Percentiles rank a stretch among this genome's conserved stretches.
Evolutionary conservation across 2,797 vertebrate species (phyloP).

Genomic region (Sebastes iracundus): DNA sequence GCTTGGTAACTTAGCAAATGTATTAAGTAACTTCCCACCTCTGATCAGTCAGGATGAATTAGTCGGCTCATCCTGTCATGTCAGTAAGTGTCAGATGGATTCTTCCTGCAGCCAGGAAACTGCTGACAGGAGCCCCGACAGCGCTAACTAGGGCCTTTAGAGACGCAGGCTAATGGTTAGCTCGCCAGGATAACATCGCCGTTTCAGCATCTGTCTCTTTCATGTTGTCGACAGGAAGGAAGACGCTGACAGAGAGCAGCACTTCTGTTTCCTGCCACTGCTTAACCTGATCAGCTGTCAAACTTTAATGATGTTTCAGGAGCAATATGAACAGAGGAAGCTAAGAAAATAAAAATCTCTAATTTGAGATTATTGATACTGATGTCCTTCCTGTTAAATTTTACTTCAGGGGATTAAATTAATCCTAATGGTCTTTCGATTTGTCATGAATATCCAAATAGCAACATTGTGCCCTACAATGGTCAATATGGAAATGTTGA

Average conservation of each 20-base stretch:
- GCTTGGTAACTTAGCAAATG: neutral
- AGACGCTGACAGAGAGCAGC: conserved; percentile 26
- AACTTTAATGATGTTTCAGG: neutral
- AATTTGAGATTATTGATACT: neutral
- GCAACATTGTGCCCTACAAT: neutral
- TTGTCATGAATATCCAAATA: conserved; percentile 49
- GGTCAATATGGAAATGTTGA: conserved; percentile 38
- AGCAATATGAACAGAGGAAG: neutral
- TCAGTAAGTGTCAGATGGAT: conserved; percentile 13
- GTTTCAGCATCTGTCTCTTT: conserved; percentile 42
- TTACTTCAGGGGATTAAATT: neutral
- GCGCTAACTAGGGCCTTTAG: conserved; percentile 56
- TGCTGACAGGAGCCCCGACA: conserved; percentile 58
- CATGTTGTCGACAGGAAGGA: conserved; percentile 45
- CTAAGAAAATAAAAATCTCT: neutral
- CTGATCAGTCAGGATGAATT: conserved; percentile 13
- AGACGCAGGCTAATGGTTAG: conserved; percentile 68
- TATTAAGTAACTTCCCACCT: neutral
- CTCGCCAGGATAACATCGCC: conserved; percentile 28
- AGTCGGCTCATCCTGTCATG: conserved; percentile 19
- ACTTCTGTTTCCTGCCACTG: conserved; percentile 14
- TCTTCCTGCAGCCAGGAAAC: conserved; percentile 57
- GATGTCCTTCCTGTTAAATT: neutral
- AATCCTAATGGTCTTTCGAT: neutral
- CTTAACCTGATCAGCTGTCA: conserved; percentile 6